Percentiles rank a stretch among this genome's conserved stretches.
phyloP scores from a whole-genome alignment of 2,797 vertebrate genomes.

The Decapterus maruadsi region DNA sequence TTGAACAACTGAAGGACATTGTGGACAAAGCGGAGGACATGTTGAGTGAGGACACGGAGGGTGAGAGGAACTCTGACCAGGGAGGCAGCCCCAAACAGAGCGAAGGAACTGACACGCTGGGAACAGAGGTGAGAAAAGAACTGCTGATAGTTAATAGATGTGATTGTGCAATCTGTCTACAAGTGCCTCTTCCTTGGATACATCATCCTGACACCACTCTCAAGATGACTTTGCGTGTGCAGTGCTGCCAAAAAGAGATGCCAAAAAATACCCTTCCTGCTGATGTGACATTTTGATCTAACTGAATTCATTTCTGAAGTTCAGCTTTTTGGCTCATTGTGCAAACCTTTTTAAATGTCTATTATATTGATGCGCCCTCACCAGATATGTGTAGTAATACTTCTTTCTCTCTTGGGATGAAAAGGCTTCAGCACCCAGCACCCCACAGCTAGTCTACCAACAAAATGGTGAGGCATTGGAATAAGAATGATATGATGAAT shows the following conservation, averaged over 20 bases:
- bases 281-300: slow-evolving; percentile 56
- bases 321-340: slow-evolving; percentile 35
- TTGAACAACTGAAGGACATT: slow-evolving; percentile 98
- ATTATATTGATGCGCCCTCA: slow-evolving; percentile 15
- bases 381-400: slow-evolving; percentile 33
- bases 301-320: slow-evolving; percentile 48
- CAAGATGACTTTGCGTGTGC: slow-evolving; percentile 57
- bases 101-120: slow-evolving; percentile 67
- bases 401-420: slow-evolving; percentile 64
- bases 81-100: slow-evolving; percentile 87
- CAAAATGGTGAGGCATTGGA: slow-evolving; percentile 87
- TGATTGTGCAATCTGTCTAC: slow-evolving; percentile 20
- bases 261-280: slow-evolving; percentile 57
- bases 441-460: slow-evolving; percentile 91
- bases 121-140: slow-evolving; percentile 79
- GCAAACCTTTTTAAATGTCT: slow-evolving; percentile 30
- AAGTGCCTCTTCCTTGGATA: slow-evolving; percentile 14
- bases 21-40: slow-evolving; percentile 99
- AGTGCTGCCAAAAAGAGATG: slow-evolving; percentile 41
- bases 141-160: slow-evolving; percentile 47
- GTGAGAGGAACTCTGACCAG: slow-evolving; percentile 89
- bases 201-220: slow-evolving; percentile 46
- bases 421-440: slow-evolving; percentile 84
- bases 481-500: slow-evolving; percentile 1
- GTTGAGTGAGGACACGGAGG: slow-evolving; percentile 94